phyloP scores from a whole-genome alignment of 2,797 vertebrate genomes.

The Agapornis canus region DNA sequence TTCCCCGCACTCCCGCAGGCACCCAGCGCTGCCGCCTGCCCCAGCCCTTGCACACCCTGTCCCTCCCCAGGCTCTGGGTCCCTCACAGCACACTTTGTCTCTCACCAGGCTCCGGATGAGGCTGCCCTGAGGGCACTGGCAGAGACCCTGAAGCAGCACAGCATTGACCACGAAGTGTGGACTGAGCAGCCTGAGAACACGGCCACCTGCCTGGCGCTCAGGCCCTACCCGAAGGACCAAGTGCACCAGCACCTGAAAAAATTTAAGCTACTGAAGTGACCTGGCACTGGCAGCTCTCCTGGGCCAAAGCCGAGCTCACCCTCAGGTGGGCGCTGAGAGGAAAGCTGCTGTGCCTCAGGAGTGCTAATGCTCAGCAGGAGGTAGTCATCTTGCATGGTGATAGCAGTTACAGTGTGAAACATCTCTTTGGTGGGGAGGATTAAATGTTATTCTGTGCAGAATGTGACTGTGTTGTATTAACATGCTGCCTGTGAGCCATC shows the following conservation, averaged over 20 bases:
- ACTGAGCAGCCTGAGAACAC: constrained; percentile 90
- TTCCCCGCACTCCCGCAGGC: fast-evolving
- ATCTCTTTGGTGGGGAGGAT: neutral
- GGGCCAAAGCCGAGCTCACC: fast-evolving
- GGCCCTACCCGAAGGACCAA: constrained; percentile 87
- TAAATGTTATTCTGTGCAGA: neutral
- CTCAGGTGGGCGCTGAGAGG: fast-evolving
- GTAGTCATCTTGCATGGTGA: fast-evolving
- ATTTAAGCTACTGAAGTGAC: constrained; percentile 89
- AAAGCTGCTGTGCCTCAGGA: neutral
- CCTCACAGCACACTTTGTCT: neutral
- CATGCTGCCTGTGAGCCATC: fast-evolving
- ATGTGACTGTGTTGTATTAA: neutral
- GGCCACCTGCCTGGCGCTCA: constrained; percentile 88
- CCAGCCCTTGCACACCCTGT: neutral
- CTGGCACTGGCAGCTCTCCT: too few species aligned
- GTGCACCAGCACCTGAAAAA: constrained; percentile 86
- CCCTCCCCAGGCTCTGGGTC: neutral
- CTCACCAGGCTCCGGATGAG: constrained; percentile 84
- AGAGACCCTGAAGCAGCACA: constrained; percentile 77
- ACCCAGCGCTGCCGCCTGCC: fast-evolving
- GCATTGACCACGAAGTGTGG: constrained; percentile 87
- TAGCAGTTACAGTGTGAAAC: fast-evolving
- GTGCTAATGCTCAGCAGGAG: neutral
- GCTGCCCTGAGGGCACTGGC: constrained; percentile 79